A percentile compares a stretch with the other conserved stretches of the same genome.
phyloP scores from a whole-genome alignment of 2,888 invertebrate genomes.

The Eilema caniola region DNA sequence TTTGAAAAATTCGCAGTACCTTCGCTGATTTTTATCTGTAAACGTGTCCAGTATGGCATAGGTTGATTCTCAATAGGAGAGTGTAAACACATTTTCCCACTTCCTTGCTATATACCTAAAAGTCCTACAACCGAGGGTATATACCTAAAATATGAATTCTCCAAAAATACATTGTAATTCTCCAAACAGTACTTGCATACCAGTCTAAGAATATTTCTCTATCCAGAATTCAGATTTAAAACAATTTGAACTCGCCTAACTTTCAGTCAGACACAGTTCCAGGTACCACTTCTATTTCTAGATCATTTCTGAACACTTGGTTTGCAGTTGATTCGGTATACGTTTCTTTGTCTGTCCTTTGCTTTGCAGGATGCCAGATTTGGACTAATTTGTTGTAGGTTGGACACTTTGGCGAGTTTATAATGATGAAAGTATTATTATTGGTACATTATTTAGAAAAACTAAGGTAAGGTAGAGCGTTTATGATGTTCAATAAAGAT shows the following conservation, averaged over 20 bases:
- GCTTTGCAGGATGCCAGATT: constrained; percentile 26
- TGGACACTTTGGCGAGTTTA: not conserved
- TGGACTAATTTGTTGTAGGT: not conserved
- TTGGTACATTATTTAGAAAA: not conserved
- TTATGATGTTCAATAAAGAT: too few species aligned
- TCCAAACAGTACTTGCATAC: not conserved
- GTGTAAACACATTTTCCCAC: too few species aligned
- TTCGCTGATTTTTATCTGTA: too few species aligned
- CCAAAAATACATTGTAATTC: not conserved
- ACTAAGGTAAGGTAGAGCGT: not conserved
- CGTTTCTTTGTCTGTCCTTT: constrained; percentile 24
- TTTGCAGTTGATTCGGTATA: constrained; percentile 20
- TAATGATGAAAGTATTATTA: not conserved
- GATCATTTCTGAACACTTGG: constrained; percentile 32
- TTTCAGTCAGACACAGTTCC: constrained; percentile 44
- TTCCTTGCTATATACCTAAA: too few species aligned
- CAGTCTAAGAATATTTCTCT: constrained; percentile 13
- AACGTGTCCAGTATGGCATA: too few species aligned
- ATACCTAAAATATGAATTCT: not conserved
- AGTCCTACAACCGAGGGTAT: not conserved
- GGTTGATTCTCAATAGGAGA: too few species aligned
- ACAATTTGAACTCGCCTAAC: constrained; percentile 30
- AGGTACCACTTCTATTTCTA: constrained; percentile 50
- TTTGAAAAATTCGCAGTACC: too few species aligned
- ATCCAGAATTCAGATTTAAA: constrained; percentile 18